Base-by-base conservation (phyloP, 2,113 vertebrate genomes). In the Cisticola juncidis region DNA sequence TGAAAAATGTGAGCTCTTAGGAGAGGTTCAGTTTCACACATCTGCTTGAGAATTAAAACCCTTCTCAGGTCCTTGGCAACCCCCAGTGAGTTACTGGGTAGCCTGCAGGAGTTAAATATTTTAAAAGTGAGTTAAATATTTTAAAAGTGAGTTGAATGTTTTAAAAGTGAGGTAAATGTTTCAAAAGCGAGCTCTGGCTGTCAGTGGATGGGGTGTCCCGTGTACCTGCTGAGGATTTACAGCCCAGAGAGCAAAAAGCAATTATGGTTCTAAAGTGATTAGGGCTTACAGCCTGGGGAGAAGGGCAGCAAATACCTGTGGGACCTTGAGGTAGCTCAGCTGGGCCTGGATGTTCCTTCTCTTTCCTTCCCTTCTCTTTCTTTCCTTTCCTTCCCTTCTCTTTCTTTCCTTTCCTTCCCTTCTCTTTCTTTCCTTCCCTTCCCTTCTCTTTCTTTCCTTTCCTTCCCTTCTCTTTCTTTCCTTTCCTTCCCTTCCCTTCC, bases 61-160 rank as follows among this genome's bases (percentile, higher is more conserved):
- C 56, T 88, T 45, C 54, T 47, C 1, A 0, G 58, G 35, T 2
- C 76, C 80, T 51, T 47, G 68, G 64, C 69, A 78, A 17, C 51
- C 62, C 50, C 18, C 42, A 16, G 40, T 0, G 5, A 25, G 71
- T 90, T 72, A 44, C 70, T 74, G 84, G 81, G 95, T 25, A 82
- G 88, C 88, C 82, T 42, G 38, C n/a, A 66, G 68, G 68, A 86
- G 86, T 76, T 92, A 36, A 94, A 87, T 76, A 65, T 91, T 95
- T 85, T 23, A 94, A 7, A 60, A 88, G 71, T 2, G 35, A 79
- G 92, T 85, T 90, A 19, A 93, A 86, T 82, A 45, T 88, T 96
- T 86, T 9, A 95, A 12, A 74, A 87, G 56, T 3, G 6, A 81
- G 81, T 16, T 85, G 0, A 51, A 51, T n/a, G 17, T 68, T 45